phyloP scores from a whole-genome alignment of 2,797 vertebrate species.

The Halcyon leucocephala region DNA sequence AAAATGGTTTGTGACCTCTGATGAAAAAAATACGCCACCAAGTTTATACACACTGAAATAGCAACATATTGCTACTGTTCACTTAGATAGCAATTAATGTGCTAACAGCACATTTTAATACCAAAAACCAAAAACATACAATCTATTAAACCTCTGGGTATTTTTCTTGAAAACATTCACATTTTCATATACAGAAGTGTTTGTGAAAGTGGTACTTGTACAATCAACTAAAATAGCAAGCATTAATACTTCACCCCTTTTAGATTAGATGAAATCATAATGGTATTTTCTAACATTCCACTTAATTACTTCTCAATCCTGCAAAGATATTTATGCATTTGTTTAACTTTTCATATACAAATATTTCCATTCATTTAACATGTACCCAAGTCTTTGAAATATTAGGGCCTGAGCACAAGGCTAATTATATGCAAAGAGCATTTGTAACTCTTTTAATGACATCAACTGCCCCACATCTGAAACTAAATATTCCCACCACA shows the following conservation, averaged over 20 bases:
- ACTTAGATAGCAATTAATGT: neutral
- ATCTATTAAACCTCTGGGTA: neutral
- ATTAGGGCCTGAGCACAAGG: neutral
- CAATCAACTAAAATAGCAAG: neutral
- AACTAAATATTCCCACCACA: neutral
- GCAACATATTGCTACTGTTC: neutral
- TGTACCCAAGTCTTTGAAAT: slow-evolving; percentile 12
- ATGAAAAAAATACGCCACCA: slow-evolving; percentile 35
- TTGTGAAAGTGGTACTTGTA: neutral
- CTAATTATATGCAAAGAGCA: slow-evolving; percentile 31
- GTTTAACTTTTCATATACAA: slow-evolving; percentile 13
- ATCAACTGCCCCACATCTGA: neutral
- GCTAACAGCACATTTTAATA: neutral
- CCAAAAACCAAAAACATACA: neutral
- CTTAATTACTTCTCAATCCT: slow-evolving; percentile 8
- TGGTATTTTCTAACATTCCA: neutral
- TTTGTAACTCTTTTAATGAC: slow-evolving; percentile 22
- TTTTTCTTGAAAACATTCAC: neutral
- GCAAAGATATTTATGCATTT: slow-evolving; percentile 1
- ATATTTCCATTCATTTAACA: slow-evolving; percentile 25
- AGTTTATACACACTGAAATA: neutral
- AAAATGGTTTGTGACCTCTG: neutral
- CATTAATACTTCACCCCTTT: neutral
- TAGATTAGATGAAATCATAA: slow-evolving; percentile 6
- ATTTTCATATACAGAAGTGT: neutral